phyloP scores from a whole-genome alignment of 2,888 invertebrate species.

The Diarsia brunnea region DNA sequence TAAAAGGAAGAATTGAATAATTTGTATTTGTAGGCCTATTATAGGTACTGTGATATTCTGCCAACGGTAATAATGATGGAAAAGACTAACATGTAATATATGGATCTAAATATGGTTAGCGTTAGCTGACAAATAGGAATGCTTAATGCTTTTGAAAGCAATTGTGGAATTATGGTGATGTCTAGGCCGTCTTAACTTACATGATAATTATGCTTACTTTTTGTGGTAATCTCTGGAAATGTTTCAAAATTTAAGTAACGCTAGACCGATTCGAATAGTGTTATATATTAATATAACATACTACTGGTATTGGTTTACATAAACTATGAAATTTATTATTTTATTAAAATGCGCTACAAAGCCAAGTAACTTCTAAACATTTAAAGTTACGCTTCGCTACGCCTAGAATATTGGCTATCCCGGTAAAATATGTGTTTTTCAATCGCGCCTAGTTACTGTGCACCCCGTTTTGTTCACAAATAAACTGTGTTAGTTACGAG shows the following conservation, averaged over 20 bases:
- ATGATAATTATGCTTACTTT: not conserved
- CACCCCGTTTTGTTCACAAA: not conserved
- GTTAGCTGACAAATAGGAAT: not conserved
- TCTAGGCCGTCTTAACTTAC: not conserved
- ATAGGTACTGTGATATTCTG: too few relatives aligned
- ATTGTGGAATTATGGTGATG: not conserved
- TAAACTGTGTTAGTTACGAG: slow-evolving; percentile 32
- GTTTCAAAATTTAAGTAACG: not conserved
- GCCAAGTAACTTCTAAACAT: not conserved
- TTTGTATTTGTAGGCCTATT: too few relatives aligned
- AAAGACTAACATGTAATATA: not conserved
- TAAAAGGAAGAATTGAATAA: not conserved
- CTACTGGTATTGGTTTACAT: not conserved
- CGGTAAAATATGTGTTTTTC: not conserved
- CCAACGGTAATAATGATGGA: not conserved
- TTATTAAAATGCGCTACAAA: not conserved
- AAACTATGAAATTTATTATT: not conserved
- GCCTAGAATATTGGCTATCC: not conserved
- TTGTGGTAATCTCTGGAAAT: not conserved
- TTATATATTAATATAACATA: too few relatives aligned
- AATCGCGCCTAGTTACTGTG: not conserved
- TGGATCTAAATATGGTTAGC: not conserved
- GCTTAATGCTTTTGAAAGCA: not conserved
- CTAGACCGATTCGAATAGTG: not conserved
- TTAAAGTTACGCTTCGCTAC: not conserved